Conservation (phyloP, 2,797 vertebrate species). For the Myotis findleyi region DNA sequence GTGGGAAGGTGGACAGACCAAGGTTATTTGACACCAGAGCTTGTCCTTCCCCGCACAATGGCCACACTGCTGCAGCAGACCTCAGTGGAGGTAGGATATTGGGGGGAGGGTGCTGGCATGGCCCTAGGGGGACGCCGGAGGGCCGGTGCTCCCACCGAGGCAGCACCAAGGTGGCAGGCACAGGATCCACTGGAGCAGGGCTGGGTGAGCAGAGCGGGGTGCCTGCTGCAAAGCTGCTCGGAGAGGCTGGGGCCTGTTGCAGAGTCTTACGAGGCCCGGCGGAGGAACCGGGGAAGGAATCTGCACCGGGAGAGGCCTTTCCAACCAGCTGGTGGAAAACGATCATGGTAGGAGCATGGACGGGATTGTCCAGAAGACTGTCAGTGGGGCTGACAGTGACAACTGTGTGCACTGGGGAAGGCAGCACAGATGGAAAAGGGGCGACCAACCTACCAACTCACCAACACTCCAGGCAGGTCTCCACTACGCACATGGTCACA, state of each 20-base stretch:
- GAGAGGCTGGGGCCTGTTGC: not conserved
- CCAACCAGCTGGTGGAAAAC: not conserved
- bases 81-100: not conserved
- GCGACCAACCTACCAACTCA: not conserved
- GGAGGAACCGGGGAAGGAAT: not conserved
- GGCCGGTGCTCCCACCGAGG: not conserved
- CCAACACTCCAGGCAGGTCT: not conserved
- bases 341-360: not conserved
- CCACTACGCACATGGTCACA: not conserved
- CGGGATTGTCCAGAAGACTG: not conserved
- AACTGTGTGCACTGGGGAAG: not conserved
- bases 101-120: not conserved
- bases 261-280: not conserved
- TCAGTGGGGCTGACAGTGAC: not conserved
- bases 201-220: not conserved
- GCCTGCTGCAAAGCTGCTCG: not conserved
- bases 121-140: accelerated
- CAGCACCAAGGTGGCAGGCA: too few relatives aligned
- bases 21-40: not conserved
- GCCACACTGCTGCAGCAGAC: not conserved
- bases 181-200: not conserved
- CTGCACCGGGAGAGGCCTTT: not conserved
- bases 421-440: not conserved
- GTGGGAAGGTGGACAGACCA: not conserved
- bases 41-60: accelerated